These are phyloP conservation scores for Agrochola circellaris DNA, from an alignment of 2,888 invertebrate species.

Conservation along the genomic window DNA sequence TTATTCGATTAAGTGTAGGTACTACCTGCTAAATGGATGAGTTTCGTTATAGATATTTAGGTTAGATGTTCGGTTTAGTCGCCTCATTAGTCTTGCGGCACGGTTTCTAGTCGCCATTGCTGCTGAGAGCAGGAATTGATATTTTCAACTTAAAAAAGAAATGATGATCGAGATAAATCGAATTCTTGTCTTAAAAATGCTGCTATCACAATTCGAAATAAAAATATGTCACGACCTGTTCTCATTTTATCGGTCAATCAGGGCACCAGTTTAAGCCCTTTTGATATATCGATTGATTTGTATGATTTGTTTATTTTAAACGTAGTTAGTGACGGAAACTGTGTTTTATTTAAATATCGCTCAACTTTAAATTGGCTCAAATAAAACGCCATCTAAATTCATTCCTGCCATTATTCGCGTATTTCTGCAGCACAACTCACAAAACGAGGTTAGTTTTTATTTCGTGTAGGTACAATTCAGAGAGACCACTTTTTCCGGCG, in stretches of 20 bases:
- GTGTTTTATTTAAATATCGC: background rate
- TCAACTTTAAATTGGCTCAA: background rate
- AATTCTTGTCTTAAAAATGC: slow-evolving; percentile 5
- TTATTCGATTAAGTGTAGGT: slow-evolving; percentile 33
- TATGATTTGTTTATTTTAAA: background rate
- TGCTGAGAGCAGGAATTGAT: background rate
- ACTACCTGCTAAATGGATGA: background rate
- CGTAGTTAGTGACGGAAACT: slow-evolving; percentile 2
- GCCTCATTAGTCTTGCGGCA: slow-evolving; percentile 15
- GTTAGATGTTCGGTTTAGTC: slow-evolving; percentile 16
- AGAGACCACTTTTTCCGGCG: slow-evolving; percentile 46
- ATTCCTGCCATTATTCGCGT: slow-evolving; percentile 34
- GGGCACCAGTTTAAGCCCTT: background rate
- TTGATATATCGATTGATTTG: background rate
- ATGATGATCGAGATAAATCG: background rate
- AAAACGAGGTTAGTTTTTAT: slow-evolving; percentile 40
- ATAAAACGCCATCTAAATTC: slow-evolving; percentile 30
- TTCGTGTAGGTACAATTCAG: slow-evolving; percentile 38
- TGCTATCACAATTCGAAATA: background rate
- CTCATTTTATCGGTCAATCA: background rate
- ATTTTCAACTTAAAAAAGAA: slow-evolving; percentile 24
- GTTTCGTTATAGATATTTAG: background rate
- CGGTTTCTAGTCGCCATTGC: background rate
- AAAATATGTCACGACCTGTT: background rate
- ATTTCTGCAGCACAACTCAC: slow-evolving; percentile 22